Evolutionary conservation across 1,140 invertebrate species (phyloP), one percentile per base, ranked within the genome.

Genomic region (Bombus fervidus): DNA sequence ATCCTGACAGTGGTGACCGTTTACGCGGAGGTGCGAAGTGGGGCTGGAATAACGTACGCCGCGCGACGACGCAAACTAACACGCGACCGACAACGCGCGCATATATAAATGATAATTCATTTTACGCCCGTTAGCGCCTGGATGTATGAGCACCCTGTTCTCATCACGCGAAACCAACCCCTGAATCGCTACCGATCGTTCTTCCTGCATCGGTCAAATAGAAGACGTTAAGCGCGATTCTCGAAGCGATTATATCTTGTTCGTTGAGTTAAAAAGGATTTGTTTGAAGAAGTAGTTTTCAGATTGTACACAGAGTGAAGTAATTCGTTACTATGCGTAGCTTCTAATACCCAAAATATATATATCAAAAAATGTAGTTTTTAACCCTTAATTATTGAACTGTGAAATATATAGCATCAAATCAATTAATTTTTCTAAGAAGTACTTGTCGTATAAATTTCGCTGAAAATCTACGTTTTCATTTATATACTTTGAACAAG

Each of bases 71-170:
- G 92, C 90, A 92, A 93, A 93, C 93, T 91, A 91, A 81, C 86
- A 86, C 87, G 83, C 87, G 76, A 73, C 87, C 62, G 39, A 83
- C 84, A 31, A 78, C 86, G 75, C 73, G 74, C 57, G 76, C 37
- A 25, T 71, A 81, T 62, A 91, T 89, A 91, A 92, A 93, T 89
- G 91, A 93, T 93, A 93, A 93, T 93, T 93, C 81, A 92, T 93
- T 93, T 93, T 89, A 89, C 92, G 92, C 91, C 85, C 89, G 89
- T 91, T 91, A 91, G 82, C 90, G 86, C 72, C 78, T 85, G 57
- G 1, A 59, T 86, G 83, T 77, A 71, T 80, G 81, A 59, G 78
- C 34, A 31, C 64, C 77, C 66, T 69, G 82, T 87, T 86, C 80
- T 68, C 74, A 22, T 41, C 68, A 34, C 64, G 72, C 41, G n/a